Conservation (phyloP, 2,888 invertebrate species). For the Cloeon dipterum region DNA sequence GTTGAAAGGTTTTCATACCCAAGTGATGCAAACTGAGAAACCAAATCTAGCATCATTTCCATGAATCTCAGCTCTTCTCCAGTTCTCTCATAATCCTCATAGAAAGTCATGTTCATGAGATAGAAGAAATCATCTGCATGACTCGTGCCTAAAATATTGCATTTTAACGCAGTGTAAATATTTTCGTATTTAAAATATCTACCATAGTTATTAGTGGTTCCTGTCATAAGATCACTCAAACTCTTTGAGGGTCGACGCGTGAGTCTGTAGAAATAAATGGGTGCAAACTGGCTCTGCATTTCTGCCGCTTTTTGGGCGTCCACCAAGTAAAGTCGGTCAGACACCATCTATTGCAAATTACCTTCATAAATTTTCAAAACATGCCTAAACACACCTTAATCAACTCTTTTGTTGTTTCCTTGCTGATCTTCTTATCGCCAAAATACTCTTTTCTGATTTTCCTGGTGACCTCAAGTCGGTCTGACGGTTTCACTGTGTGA, state of each 20-base stretch:
- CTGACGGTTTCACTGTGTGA: conserved; percentile 25
- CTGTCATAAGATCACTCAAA: conserved; percentile 26
- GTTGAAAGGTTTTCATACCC: too few species aligned
- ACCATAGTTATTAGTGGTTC: conserved; percentile 12
- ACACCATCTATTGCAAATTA: conserved; percentile 26
- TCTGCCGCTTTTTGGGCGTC: conserved; percentile 34
- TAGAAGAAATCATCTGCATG: conserved; percentile 36
- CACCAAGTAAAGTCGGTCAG: conserved; percentile 36
- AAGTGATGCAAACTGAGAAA: too few species aligned
- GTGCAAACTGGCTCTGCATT: conserved; percentile 29
- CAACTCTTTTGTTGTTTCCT: conserved; percentile 1
- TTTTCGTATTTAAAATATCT: not conserved
- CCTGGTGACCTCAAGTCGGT: conserved; percentile 22
- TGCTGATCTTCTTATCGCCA: conserved; percentile 17
- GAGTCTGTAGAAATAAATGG: conserved; percentile 41
- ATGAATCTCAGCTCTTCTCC: conserved; percentile 27
- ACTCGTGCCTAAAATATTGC: conserved; percentile 26
- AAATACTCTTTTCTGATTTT: conserved; percentile 32
- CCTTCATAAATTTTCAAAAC: not conserved
- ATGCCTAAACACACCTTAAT: conserved; percentile 1
- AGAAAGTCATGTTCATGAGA: conserved; percentile 19
- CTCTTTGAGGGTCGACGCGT: conserved; percentile 32
- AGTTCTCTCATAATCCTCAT: conserved; percentile 15
- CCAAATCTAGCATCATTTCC: conserved; percentile 26
- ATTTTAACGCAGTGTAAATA: conserved; percentile 1